Conservation (phyloP, 2,888 invertebrate species). For the Atrina japonica region DNA sequence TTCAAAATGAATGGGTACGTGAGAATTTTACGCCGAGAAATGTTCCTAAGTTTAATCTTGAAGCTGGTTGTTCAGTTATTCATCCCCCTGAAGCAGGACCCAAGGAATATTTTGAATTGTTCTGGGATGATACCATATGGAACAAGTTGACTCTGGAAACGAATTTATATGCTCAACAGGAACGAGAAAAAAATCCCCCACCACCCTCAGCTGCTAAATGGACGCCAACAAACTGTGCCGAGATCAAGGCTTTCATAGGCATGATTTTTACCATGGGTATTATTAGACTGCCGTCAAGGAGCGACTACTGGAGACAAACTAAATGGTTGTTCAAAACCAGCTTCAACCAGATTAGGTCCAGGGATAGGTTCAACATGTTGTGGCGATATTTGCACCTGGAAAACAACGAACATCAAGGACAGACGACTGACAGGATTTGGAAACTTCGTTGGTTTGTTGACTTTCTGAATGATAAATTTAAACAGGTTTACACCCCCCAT, state of each 20-base stretch:
- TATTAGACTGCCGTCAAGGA: conserved; percentile 24
- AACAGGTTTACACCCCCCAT: conserved; percentile 26
- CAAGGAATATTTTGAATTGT: background rate
- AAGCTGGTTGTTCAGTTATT: background rate
- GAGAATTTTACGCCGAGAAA: background rate
- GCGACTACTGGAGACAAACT: conserved; percentile 43
- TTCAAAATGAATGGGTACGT: conserved; percentile 1
- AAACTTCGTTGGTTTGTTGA: conserved; percentile 12
- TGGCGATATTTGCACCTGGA: conserved; percentile 38
- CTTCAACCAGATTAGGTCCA: conserved; percentile 37
- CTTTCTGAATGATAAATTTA: conserved; percentile 10
- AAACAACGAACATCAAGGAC: conserved; percentile 18
- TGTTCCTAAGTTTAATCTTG: background rate
- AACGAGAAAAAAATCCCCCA: conserved; percentile 30
- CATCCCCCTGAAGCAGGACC: background rate
- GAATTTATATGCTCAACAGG: conserved; percentile 42
- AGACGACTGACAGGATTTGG: background rate
- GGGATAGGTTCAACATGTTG: conserved; percentile 35
- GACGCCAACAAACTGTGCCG: conserved; percentile 19
- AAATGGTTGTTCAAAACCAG: conserved; percentile 35
- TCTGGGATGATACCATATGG: background rate
- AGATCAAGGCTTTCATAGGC: conserved; percentile 44
- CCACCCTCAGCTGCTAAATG: conserved; percentile 37
- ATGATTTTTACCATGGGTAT: conserved; percentile 40
- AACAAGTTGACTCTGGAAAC: conserved; percentile 8